phyloP scores from a whole-genome alignment of 1,140 invertebrate species.

The Asbolus verrucosus region DNA sequence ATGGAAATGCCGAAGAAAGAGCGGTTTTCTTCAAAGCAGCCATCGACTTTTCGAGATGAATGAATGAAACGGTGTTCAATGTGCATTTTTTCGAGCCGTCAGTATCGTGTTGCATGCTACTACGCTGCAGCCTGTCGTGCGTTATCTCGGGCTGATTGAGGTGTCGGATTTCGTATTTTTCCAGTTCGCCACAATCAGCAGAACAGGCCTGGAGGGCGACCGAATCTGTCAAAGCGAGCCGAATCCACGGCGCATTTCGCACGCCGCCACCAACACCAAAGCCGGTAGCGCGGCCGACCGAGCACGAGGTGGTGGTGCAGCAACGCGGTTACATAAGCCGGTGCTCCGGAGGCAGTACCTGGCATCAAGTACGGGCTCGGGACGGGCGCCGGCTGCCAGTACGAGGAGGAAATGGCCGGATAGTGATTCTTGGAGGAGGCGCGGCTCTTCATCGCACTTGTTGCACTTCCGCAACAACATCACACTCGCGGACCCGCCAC shows the following conservation, averaged over 20 bases:
- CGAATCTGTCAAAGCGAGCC: background rate
- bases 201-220: slow-evolving; percentile 2
- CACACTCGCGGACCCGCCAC: slow-evolving; percentile 5
- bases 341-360: slow-evolving; percentile 70
- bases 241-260: too few relatives aligned
- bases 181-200: slow-evolving; percentile 16
- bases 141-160: slow-evolving; percentile 18
- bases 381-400: slow-evolving; percentile 81
- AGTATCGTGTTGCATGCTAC: slow-evolving; percentile 2
- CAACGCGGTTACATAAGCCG: slow-evolving; percentile 18
- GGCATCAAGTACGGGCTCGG: slow-evolving; percentile 81
- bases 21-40: too few relatives aligned
- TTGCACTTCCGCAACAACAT: slow-evolving; percentile 37
- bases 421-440: slow-evolving; percentile 67
- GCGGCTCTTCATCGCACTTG: slow-evolving; percentile 48
- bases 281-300: background rate
- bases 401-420: slow-evolving; percentile 82
- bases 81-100: too few relatives aligned
- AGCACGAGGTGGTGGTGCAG: slow-evolving; percentile 1
- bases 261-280: too few relatives aligned
- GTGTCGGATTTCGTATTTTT: slow-evolving; percentile 23
- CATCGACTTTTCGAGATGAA: too few relatives aligned
- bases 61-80: too few relatives aligned
- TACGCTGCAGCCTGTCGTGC: slow-evolving; percentile 11
- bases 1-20: too few relatives aligned